These are phyloP conservation scores for Nemurella pictetii DNA, from an alignment of 2,888 invertebrate species.

Conservation along the genomic window DNA sequence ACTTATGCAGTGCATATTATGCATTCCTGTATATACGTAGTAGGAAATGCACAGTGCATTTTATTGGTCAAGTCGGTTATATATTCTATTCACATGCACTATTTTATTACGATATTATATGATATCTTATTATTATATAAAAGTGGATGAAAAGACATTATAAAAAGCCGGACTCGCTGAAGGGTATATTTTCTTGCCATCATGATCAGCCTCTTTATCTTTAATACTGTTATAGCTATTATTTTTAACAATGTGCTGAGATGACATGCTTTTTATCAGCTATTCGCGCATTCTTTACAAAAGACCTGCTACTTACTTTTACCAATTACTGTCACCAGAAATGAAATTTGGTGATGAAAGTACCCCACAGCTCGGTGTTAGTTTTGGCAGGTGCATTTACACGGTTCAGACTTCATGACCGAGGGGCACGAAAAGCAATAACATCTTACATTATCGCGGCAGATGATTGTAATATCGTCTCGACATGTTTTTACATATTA, in stretches of 20 bases:
- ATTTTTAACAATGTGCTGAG: not conserved
- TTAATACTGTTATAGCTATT: not conserved
- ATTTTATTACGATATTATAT: not conserved
- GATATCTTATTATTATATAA: not conserved
- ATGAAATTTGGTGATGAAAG: not conserved
- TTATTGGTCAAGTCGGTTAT: not conserved
- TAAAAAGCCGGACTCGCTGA: not conserved
- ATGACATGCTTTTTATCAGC: not conserved
- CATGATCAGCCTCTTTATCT: not conserved
- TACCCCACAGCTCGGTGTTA: not conserved
- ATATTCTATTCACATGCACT: too few relatives aligned
- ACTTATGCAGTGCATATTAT: too few relatives aligned
- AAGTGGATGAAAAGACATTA: not conserved
- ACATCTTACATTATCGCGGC: too few relatives aligned
- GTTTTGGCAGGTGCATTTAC: not conserved
- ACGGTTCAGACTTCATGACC: not conserved
- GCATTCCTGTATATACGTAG: too few relatives aligned
- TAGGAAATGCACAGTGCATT: not conserved
- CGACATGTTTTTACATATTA: too few relatives aligned
- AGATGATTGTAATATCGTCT: too few relatives aligned
- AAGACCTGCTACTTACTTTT: not conserved
- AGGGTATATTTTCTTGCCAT: not conserved
- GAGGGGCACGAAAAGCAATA: too few relatives aligned
- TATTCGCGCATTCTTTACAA: not conserved
- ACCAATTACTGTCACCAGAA: not conserved